Conservation (phyloP, 2,113 vertebrate genomes). For the Tachuris rubrigastra region DNA sequence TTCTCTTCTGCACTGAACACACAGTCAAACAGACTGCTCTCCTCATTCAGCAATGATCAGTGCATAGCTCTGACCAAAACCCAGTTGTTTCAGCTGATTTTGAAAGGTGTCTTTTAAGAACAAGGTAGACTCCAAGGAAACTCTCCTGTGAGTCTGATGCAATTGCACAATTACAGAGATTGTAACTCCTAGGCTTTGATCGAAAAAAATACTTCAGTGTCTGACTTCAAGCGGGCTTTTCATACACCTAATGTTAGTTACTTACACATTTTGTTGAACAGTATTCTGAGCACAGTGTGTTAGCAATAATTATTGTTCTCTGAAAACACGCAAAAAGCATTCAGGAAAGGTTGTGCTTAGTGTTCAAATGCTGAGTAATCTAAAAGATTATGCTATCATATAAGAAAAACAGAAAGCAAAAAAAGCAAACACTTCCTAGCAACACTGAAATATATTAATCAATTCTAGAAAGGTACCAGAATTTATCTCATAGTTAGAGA, state of each 20-base stretch:
- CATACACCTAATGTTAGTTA: neutral
- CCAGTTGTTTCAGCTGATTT: neutral
- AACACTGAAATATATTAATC: neutral
- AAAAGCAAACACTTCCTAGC: neutral
- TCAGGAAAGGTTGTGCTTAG: neutral
- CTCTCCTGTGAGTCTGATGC: neutral
- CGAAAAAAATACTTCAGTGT: neutral
- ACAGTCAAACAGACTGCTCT: neutral
- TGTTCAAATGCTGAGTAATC: neutral
- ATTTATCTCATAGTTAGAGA: conserved; percentile 2
- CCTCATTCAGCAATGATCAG: neutral
- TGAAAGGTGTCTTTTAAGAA: neutral
- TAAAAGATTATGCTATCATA: neutral
- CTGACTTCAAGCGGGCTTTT: neutral
- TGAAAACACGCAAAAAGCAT: neutral
- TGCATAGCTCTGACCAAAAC: neutral
- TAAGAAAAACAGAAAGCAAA: neutral
- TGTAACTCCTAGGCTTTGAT: neutral
- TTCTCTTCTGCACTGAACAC: neutral
- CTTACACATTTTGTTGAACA: neutral
- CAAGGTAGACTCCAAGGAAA: neutral
- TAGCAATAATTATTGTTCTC: neutral
- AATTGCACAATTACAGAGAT: neutral
- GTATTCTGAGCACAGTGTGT: neutral
- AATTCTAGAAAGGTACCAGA: neutral